Percentiles rank a stretch among this genome's conserved stretches.
Evolutionary conservation across 2,113 vertebrate species (phyloP).

Genomic region (Nyctibius bracteatus): DNA sequence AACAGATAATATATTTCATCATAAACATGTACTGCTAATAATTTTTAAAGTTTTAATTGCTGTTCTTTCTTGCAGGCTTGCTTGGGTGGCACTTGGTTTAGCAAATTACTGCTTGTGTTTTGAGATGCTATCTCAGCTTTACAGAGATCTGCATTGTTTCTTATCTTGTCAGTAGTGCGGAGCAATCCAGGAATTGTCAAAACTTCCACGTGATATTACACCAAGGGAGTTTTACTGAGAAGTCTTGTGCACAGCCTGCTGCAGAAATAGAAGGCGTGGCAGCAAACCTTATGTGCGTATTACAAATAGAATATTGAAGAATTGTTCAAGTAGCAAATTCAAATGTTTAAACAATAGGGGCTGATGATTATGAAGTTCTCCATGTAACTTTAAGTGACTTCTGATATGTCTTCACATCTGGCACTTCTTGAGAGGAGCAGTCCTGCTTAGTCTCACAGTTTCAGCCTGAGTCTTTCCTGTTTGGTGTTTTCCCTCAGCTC

Average conservation of each 20-base stretch:
- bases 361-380: not conserved
- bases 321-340: not conserved
- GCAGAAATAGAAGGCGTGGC: not conserved
- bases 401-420: not conserved
- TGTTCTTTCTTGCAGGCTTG: not conserved
- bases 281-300: not conserved
- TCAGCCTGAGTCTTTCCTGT: accelerated
- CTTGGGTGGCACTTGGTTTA: not conserved
- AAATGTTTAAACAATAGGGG: not conserved
- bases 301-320: not conserved
- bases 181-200: not conserved
- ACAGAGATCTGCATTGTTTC: not conserved
- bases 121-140: not conserved
- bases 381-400: accelerated
- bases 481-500: not conserved
- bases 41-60: not conserved
- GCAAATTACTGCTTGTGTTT: not conserved
- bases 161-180: not conserved
- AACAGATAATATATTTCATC: not conserved
- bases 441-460: not conserved
- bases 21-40: not conserved
- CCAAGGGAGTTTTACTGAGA: not conserved
- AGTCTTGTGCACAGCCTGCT: not conserved
- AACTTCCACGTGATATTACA: not conserved
- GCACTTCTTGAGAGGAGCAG: not conserved